Conservation (phyloP, 2,888 invertebrate genomes). For the Holacanthella duospinosa region DNA sequence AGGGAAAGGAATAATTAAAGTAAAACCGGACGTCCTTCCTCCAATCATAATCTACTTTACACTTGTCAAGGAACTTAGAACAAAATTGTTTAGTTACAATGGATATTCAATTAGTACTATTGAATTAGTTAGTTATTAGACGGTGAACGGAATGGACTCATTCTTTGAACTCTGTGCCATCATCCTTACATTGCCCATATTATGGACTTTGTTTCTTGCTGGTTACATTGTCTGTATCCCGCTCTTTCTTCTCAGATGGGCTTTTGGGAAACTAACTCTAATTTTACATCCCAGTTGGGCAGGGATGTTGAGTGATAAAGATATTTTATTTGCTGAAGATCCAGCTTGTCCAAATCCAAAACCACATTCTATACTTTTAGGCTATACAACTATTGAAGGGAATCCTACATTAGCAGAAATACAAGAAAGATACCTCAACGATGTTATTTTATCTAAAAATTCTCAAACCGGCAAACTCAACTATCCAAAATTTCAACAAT, state of each 20-base stretch:
- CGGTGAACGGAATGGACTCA: neutral
- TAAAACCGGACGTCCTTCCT: conserved; percentile 1
- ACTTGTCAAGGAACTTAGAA: neutral
- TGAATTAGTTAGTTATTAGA: neutral
- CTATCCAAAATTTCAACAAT: neutral
- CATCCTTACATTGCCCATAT: neutral
- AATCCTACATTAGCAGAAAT: neutral
- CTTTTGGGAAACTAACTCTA: neutral
- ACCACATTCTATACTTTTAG: neutral
- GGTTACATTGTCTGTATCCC: neutral
- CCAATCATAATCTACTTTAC: neutral
- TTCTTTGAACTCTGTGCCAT: neutral
- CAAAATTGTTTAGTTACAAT: neutral
- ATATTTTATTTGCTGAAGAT: neutral
- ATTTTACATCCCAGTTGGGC: neutral
- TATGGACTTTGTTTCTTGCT: neutral
- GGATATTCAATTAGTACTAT: neutral
- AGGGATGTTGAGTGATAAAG: neutral
- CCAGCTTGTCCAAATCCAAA: neutral
- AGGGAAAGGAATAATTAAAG: neutral
- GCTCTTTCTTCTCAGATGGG: neutral
- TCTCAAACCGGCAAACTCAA: neutral
- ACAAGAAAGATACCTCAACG: neutral
- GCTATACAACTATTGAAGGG: neutral
- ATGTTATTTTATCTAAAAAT: neutral